Percentiles rank a stretch among this genome's conserved stretches.
Evolutionary conservation across 2,888 invertebrate genomes (phyloP).

Genomic region (Drosophila nr. fundita): DNA sequence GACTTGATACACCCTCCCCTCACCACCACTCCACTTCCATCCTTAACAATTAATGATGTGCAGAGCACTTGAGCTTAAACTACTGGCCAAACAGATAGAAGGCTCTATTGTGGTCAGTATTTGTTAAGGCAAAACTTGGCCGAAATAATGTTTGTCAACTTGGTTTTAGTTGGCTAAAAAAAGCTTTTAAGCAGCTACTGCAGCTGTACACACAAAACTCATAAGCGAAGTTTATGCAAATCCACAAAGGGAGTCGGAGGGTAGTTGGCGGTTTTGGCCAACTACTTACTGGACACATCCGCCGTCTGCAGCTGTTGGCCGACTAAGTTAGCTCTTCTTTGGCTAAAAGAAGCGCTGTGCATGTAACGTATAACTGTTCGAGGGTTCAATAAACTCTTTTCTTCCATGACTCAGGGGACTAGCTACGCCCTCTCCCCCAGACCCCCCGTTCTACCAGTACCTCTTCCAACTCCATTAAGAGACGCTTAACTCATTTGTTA

Average conservation of each 20-base stretch:
- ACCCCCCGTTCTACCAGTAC: neutral
- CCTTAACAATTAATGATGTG: conserved; percentile 40
- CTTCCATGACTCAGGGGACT: conserved; percentile 58
- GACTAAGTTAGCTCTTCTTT: conserved; percentile 62
- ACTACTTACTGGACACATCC: conserved; percentile 24
- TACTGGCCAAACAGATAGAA: conserved; percentile 8
- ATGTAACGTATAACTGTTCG: conserved; percentile 38
- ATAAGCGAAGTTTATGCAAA: conserved; percentile 79
- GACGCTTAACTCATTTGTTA: conserved; percentile 64
- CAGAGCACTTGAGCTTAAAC: conserved; percentile 29
- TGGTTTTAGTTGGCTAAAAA: conserved; percentile 49
- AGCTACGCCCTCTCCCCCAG: conserved; percentile 1
- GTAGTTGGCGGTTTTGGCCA: neutral
- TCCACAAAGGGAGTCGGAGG: conserved; percentile 23
- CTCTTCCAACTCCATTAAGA: conserved; percentile 1
- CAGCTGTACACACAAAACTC: conserved; percentile 60
- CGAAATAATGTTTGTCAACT: conserved; percentile 41
- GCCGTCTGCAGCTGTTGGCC: conserved; percentile 35
- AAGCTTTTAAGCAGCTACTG: conserved; percentile 73
- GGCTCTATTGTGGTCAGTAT: conserved; percentile 40
- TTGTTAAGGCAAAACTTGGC: conserved; percentile 20
- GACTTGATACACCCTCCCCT: neutral
- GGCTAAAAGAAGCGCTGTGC: conserved; percentile 9
- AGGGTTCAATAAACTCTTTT: conserved; percentile 71
- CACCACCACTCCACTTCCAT: neutral